Base-by-base conservation (phyloP, 2,113 vertebrate genomes). In the Pelecanoides urinatrix region DNA sequence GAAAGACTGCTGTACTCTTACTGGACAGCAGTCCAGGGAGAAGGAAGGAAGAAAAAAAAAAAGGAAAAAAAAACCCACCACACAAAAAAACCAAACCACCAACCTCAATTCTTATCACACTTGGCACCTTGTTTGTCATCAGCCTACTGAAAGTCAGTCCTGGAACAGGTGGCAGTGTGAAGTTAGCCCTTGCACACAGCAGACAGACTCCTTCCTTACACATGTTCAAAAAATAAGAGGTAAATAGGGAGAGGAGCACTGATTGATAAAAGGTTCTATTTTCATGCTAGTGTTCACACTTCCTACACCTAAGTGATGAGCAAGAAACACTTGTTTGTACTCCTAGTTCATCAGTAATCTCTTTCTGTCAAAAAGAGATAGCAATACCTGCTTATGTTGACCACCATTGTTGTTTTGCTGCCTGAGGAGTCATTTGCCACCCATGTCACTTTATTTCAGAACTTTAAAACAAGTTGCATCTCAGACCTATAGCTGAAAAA, bases 181-280 rank as follows among this genome's bases (percentile, higher is more conserved):
- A 83, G 22, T n/a, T 22, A 36, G 45, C 36, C 47, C 25, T 34
- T 40, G 47, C 5, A 47, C 18, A 22, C 0, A 1, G 26, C 47
- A 90, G 18, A 52, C 4, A 59, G 9, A n/a, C 40, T 74, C 36
- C 44, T 71, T 77, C 56, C 34, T 88, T 75, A 53, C 25, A 36
- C 2, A 1, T 10, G 7, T 21, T 61, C 30, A 72, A 63, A 81
- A 66, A 49, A 16, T 19, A 38, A 0, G 0, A 65, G 10, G 58
- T 38, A 75, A 73, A n/a, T 4, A 1, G 19, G 5, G 11, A 89
- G 14, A 59, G 8, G 13, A 89, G 45, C 25, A 50, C 10, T 20
- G 20, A 25, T 0, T 38, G 47, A 71, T 34, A 38, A 50, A n/a
- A 81, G 32, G 27, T 34, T 38, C 0, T 16, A 19, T 23, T 42